A percentile compares a stretch with the other conserved stretches of the same genome.
phyloP scores from a whole-genome alignment of 2,888 invertebrate genomes.

The Neoaliturus tenellus region DNA sequence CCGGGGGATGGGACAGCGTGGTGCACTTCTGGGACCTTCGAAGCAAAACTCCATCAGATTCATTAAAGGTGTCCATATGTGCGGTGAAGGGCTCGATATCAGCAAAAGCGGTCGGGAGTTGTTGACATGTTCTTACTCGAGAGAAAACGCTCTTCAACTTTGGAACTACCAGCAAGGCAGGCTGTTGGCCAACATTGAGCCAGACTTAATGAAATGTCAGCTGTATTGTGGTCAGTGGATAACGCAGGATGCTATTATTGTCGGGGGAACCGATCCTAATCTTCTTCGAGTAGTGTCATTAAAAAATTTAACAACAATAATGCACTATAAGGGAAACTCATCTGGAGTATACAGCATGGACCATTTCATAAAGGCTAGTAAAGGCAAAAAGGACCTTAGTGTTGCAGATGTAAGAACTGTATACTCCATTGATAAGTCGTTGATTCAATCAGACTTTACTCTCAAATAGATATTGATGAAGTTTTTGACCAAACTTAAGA shows the following conservation, averaged over 20 bases:
- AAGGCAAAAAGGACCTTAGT: background rate
- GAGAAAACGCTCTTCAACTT: conserved; percentile 77
- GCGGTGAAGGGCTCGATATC: conserved; percentile 69
- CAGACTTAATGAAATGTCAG: conserved; percentile 73
- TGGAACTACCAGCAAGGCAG: conserved; percentile 82
- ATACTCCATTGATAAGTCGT: conserved; percentile 17
- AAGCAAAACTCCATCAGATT: conserved; percentile 62
- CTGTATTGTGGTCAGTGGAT: conserved; percentile 80
- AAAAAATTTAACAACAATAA: conserved; percentile 73
- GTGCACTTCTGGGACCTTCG: conserved; percentile 68
- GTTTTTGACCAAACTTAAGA: too few species aligned
- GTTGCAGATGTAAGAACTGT: conserved; percentile 69
- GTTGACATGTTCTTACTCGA: conserved; percentile 80
- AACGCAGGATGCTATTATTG: conserved; percentile 76
- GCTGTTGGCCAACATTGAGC: conserved; percentile 77
- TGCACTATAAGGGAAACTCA: conserved; percentile 75
- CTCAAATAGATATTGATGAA: conserved; percentile 44
- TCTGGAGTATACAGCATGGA: conserved; percentile 76
- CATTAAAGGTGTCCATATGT: conserved; percentile 67
- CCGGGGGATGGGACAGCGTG: conserved; percentile 69
- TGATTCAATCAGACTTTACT: conserved; percentile 48
- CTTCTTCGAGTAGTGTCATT: conserved; percentile 79
- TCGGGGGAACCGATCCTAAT: conserved; percentile 79
- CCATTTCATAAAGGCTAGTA: conserved; percentile 4
- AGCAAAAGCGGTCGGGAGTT: conserved; percentile 72